Evolutionary conservation across 2,888 invertebrate species (phyloP).

Genomic region (Melitaea athalia): DNA sequence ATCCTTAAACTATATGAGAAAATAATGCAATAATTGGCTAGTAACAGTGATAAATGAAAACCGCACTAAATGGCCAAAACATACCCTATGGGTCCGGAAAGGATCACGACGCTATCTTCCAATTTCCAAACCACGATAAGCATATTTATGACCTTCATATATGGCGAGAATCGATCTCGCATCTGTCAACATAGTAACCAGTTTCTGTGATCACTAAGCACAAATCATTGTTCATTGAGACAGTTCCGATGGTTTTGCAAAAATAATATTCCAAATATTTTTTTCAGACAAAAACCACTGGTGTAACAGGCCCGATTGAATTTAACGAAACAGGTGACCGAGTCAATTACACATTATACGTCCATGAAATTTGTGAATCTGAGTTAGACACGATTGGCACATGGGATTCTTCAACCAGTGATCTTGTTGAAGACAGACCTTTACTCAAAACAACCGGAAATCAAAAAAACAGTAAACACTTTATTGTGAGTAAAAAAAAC

Average conservation of each 20-base stretch:
- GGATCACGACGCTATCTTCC: no score
- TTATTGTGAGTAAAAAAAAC: conserved; percentile 75
- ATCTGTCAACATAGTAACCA: no score
- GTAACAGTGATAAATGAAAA: no score
- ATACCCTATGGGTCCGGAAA: no score
- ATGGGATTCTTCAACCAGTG: conserved; percentile 72
- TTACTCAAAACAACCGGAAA: conserved; percentile 55
- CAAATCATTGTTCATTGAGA: no score
- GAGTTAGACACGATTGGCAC: conserved; percentile 57
- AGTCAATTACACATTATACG: conserved; percentile 85
- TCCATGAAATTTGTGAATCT: conserved; percentile 81
- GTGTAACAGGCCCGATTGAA: conserved; percentile 86
- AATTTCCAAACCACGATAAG: no score
- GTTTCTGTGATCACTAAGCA: no score
- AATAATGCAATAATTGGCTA: no score
- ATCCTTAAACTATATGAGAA: no score
- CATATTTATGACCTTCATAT: no score
- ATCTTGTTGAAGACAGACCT: conserved; percentile 77
- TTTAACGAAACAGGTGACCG: conserved; percentile 87
- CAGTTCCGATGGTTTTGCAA: not conserved
- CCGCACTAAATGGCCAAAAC: no score
- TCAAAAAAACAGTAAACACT: conserved; percentile 84
- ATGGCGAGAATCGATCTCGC: no score
- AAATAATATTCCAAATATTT: not conserved
- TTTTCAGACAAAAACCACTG: conserved; percentile 84